phyloP scores from a whole-genome alignment of 2,113 vertebrate genomes.

The Seriola dumerili region DNA sequence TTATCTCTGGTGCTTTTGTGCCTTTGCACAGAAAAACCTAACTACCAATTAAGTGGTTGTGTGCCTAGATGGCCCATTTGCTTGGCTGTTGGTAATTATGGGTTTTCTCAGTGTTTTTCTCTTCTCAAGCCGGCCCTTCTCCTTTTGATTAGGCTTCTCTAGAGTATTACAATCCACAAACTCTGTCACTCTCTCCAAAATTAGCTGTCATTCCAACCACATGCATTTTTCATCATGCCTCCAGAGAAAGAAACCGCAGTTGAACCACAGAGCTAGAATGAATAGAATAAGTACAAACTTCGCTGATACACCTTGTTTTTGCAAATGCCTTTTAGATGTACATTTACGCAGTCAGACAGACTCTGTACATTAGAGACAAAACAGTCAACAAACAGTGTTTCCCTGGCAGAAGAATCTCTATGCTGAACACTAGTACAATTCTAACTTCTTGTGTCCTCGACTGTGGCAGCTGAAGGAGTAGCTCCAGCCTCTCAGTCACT shows the following conservation, averaged over 20 bases:
- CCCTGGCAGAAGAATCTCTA: background rate
- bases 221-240: conserved; percentile 75
- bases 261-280: conserved; percentile 35
- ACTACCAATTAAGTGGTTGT: conserved; percentile 84
- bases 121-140: conserved; percentile 70
- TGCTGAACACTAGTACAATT: background rate
- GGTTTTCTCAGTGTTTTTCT: conserved; percentile 74
- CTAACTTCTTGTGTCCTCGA: background rate
- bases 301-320: background rate
- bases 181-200: conserved; percentile 73
- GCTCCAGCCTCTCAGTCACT: background rate
- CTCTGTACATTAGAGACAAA: background rate
- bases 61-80: conserved; percentile 78
- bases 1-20: conserved; percentile 83
- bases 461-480: background rate
- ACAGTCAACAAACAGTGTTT: background rate
- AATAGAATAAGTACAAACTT: conserved; percentile 8
- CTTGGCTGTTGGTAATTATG: conserved; percentile 82
- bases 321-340: background rate
- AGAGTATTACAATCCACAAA: conserved; percentile 74
- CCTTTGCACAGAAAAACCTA: conserved; percentile 78
- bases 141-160: conserved; percentile 76
- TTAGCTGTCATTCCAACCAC: conserved; percentile 71
- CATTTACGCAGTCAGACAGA: conserved; percentile 3
- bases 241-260: conserved; percentile 37